phyloP scores from a whole-genome alignment of 2,797 vertebrate genomes.

The Microctenopoma lineatum region DNA sequence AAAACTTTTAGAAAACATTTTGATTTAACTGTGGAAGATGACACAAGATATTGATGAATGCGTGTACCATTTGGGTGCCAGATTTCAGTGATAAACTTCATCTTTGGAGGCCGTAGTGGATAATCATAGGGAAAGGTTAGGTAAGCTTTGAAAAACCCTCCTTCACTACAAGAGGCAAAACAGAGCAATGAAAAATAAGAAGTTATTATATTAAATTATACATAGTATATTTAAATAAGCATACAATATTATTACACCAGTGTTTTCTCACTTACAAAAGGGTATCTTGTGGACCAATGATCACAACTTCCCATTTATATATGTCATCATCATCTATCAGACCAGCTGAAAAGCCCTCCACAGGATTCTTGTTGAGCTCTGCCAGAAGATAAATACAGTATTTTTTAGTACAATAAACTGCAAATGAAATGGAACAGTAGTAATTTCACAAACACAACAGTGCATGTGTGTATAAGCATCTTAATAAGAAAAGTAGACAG shows the following conservation, averaged over 20 bases:
- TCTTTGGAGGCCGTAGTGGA: slow-evolving; percentile 87
- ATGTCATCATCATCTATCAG: slow-evolving; percentile 87
- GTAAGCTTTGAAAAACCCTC: slow-evolving; percentile 89
- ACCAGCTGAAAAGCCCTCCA: slow-evolving; percentile 88
- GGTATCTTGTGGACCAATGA: slow-evolving; percentile 87
- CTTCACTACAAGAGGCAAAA: slow-evolving; percentile 76
- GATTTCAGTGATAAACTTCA: slow-evolving; percentile 89
- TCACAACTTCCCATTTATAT: slow-evolving; percentile 88
- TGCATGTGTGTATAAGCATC: background rate
- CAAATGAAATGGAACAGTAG: background rate
- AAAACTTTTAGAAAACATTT: background rate
- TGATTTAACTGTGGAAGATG: background rate
- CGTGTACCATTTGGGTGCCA: slow-evolving; percentile 88
- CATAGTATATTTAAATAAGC: background rate
- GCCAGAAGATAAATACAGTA: slow-evolving; percentile 18
- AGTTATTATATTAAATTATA: background rate
- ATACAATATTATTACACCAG: background rate
- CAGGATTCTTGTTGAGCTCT: slow-evolving; percentile 88
- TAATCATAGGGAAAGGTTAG: slow-evolving; percentile 88
- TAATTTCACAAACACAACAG: background rate
- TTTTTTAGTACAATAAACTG: slow-evolving; percentile 1
- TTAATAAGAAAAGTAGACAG: background rate
- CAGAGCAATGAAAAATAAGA: slow-evolving; percentile 10
- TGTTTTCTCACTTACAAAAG: slow-evolving; percentile 81
- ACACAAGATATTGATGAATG: background rate